Percentiles rank a stretch among this genome's conserved stretches.
Conservation (phyloP, 2,888 invertebrate species). For the Argyra leucocephala region DNA sequence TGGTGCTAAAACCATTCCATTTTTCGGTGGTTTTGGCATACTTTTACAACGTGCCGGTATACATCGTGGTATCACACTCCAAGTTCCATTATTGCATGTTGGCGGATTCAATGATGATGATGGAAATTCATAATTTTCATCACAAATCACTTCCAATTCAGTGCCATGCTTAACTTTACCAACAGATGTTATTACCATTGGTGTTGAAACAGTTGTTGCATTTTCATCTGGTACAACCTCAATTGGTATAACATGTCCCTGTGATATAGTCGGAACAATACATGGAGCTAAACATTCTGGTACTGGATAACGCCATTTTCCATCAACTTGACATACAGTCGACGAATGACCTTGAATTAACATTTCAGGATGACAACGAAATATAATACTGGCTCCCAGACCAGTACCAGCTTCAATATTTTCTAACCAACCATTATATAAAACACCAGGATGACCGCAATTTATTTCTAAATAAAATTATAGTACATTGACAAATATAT, state of each 20-base stretch:
- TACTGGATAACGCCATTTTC: constrained; percentile 86
- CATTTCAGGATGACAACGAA: constrained; percentile 88
- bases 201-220: constrained; percentile 33
- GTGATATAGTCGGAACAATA: constrained; percentile 78
- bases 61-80: constrained; percentile 84
- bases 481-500: constrained; percentile 11
- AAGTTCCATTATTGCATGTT: constrained; percentile 88
- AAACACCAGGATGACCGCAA: constrained; percentile 85
- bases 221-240: constrained; percentile 39
- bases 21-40: constrained; percentile 75
- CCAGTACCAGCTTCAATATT: constrained; percentile 83
- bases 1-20: constrained; percentile 93
- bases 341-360: constrained; percentile 78
- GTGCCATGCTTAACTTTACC: constrained; percentile 57
- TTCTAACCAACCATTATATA: constrained; percentile 94
- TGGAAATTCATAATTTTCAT: constrained; percentile 75
- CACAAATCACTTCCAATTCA: constrained; percentile 66
- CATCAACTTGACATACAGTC: constrained; percentile 86
- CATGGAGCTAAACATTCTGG: constrained; percentile 92
- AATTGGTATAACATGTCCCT: constrained; percentile 62
- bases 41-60: constrained; percentile 73
- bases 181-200: constrained; percentile 46
- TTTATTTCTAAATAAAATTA: constrained; percentile 68
- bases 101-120: constrained; percentile 63
- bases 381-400: constrained; percentile 83